Percentiles rank a stretch among this genome's conserved stretches.
These are phyloP conservation scores for Pagetopsis macropterus DNA, from an alignment of 2,797 vertebrate species.

Conservation along the genomic window DNA sequence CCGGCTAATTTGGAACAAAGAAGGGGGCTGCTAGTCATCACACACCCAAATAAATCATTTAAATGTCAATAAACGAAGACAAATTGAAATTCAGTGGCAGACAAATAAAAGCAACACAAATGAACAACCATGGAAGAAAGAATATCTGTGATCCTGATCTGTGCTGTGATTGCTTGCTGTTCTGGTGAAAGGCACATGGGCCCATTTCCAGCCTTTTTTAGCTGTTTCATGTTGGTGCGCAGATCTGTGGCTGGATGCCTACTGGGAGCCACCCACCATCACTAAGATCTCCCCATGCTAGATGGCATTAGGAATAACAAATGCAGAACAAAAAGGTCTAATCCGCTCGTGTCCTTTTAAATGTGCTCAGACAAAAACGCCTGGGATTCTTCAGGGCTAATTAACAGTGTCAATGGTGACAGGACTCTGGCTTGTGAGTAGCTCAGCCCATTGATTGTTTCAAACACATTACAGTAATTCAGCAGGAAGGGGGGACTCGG, in stretches of 20 bases:
- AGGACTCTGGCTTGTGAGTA: conserved; percentile 65
- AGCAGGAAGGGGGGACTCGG: conserved; percentile 35
- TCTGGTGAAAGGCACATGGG: conserved; percentile 26
- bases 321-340: conserved; percentile 74
- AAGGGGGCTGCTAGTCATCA: conserved; percentile 53
- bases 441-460: conserved; percentile 71
- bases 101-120: conserved; percentile 67
- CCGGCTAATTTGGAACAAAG: conserved; percentile 39
- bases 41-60: conserved; percentile 69
- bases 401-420: conserved; percentile 74
- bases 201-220: conserved; percentile 43
- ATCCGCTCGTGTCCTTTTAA: conserved; percentile 66
- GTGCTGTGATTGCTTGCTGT: conserved; percentile 20
- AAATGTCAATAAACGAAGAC: conserved; percentile 76
- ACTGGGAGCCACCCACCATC: conserved; percentile 64
- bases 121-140: conserved; percentile 38
- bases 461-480: conserved; percentile 57
- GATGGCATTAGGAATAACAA: conserved; percentile 72
- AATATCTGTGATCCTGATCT: conserved; percentile 42
- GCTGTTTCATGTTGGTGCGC: conserved; percentile 59
- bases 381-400: conserved; percentile 73
- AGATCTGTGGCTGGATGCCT: conserved; percentile 59
- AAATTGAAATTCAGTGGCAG: conserved; percentile 67
- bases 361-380: conserved; percentile 70
- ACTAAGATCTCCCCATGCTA: conserved; percentile 60